phyloP scores from a whole-genome alignment of 1,140 invertebrate genomes.

The Leptopilina boulardi region DNA sequence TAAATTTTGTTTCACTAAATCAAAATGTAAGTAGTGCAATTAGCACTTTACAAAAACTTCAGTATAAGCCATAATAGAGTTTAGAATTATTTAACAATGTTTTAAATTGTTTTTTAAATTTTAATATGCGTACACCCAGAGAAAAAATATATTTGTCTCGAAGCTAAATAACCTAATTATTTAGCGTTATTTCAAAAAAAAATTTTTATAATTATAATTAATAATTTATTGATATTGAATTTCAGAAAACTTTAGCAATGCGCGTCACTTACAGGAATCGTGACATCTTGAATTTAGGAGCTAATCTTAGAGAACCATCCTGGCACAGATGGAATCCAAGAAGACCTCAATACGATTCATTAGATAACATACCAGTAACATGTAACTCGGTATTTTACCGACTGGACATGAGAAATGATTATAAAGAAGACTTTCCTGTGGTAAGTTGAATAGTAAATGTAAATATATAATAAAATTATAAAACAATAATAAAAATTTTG shows the following conservation, averaged over 20 bases:
- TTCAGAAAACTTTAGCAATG: neutral
- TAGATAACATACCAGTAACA: neutral
- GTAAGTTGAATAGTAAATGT: constrained; percentile 36
- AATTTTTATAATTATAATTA: neutral
- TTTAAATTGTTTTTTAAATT: too few species aligned
- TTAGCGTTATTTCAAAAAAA: too few species aligned
- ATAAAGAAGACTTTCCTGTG: constrained; percentile 48
- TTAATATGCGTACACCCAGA: too few species aligned
- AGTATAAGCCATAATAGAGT: too few species aligned
- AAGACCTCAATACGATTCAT: constrained; percentile 35
- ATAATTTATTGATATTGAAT: neutral
- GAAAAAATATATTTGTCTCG: too few species aligned
- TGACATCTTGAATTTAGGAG: constrained; percentile 61
- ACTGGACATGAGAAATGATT: constrained; percentile 39
- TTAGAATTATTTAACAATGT: too few species aligned
- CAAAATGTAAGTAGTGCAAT: too few species aligned
- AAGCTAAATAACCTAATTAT: too few species aligned
- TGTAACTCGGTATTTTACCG: constrained; percentile 51
- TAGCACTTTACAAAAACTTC: too few species aligned
- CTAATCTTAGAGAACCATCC: constrained; percentile 53
- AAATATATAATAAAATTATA: neutral
- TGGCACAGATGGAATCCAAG: constrained; percentile 47
- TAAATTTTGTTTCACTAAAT: too few species aligned
- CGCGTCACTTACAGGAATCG: constrained; percentile 48
- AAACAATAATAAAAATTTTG: too few species aligned